These are phyloP conservation scores for Esox lucius DNA, from an alignment of 2,797 vertebrate genomes.

Conservation along the genomic window DNA sequence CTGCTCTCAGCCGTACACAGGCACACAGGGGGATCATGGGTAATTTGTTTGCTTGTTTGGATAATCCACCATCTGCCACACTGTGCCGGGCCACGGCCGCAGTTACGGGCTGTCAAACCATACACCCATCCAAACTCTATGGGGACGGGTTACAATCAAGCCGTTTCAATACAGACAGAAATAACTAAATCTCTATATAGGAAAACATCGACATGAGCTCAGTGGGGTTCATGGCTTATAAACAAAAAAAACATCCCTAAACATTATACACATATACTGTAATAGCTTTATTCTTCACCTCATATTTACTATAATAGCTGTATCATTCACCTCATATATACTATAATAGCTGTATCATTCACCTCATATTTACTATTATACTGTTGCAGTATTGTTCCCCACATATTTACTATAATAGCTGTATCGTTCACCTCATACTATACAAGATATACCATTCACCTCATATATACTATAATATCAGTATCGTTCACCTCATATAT, in stretches of 20 bases:
- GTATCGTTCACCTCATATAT: too few relatives aligned
- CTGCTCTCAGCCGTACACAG: conserved; percentile 53
- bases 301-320: too few relatives aligned
- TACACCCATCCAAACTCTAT: conserved; percentile 58
- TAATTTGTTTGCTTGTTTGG: conserved; percentile 77
- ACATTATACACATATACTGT: not conserved
- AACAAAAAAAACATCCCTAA: not conserved
- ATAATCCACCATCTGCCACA: conserved; percentile 76
- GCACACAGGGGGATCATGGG: conserved; percentile 63
- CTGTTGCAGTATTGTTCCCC: too few relatives aligned
- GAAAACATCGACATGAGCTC: not conserved
- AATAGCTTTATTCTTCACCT: not conserved
- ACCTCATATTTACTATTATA: too few relatives aligned
- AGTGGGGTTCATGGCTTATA: not conserved
- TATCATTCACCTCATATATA: too few relatives aligned
- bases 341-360: too few relatives aligned
- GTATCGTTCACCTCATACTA: too few relatives aligned
- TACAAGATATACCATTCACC: too few relatives aligned
- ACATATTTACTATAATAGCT: too few relatives aligned
- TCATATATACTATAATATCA: too few relatives aligned
- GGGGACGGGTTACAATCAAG: conserved; percentile 46
- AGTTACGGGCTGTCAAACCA: conserved; percentile 46
- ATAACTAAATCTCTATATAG: conserved; percentile 25
- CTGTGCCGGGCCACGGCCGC: conserved; percentile 45
- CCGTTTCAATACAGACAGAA: conserved; percentile 34